phyloP scores from a whole-genome alignment of 2,113 vertebrate species.

The Oceanites oceanicus region DNA sequence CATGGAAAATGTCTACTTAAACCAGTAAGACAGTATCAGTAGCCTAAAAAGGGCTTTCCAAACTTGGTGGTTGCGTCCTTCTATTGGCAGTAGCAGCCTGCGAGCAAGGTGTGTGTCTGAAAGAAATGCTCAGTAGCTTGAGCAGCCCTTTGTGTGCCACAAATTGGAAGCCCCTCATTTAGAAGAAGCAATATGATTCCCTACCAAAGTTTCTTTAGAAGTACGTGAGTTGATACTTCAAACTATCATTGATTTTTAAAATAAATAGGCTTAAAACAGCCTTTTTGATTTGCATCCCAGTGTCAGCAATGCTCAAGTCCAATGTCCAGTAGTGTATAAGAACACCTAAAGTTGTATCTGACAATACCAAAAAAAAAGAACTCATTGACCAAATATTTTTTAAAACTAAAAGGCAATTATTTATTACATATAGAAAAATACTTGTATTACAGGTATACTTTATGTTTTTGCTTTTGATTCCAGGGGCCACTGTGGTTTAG shows the following conservation, averaged over 20 bases:
- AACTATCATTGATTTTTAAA: neutral
- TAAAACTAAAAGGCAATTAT: neutral
- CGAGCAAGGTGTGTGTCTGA: neutral
- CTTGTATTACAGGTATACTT: neutral
- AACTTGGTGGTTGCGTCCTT: fast-evolving
- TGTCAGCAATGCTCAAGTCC: neutral
- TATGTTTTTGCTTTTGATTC: neutral
- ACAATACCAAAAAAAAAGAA: neutral
- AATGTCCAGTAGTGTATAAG: neutral
- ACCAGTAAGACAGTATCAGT: neutral
- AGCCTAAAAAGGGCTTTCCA: neutral
- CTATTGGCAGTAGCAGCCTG: neutral
- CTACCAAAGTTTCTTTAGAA: neutral
- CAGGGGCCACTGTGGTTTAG: neutral
- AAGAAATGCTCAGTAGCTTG: neutral
- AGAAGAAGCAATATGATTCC: neutral
- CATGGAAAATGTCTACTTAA: neutral
- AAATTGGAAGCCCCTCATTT: neutral
- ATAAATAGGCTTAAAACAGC: neutral
- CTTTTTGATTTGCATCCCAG: neutral
- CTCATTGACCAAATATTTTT: neutral
- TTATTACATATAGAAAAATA: constrained; percentile 19
- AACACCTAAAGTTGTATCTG: neutral
- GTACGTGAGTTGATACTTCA: neutral
- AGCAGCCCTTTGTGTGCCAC: neutral